phyloP scores from a whole-genome alignment of 2,888 invertebrate species.

The Syrphus vitripennis region DNA sequence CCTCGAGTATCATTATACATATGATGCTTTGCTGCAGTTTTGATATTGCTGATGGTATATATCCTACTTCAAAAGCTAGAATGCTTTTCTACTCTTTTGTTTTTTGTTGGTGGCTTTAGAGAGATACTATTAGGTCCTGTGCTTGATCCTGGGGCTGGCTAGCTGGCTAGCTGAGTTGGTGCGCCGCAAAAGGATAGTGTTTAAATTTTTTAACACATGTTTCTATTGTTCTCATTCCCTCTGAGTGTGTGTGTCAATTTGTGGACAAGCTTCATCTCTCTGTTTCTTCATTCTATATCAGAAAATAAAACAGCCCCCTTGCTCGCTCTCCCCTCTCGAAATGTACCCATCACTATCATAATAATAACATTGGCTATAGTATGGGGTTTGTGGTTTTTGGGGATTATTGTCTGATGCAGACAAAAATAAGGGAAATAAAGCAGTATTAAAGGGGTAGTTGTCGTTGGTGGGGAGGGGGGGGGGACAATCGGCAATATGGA shows the following conservation, averaged over 20 bases:
- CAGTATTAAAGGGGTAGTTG: not conserved
- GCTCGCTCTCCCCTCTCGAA: not conserved
- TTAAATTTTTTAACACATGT: constrained; percentile 71
- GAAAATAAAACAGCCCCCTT: not conserved
- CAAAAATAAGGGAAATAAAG: constrained; percentile 46
- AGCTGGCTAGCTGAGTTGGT: too few species aligned
- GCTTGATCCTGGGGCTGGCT: not conserved
- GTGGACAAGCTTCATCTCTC: constrained; percentile 69
- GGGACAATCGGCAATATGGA: not conserved
- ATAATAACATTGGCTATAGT: constrained; percentile 49
- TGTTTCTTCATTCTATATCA: constrained; percentile 30
- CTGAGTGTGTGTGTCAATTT: constrained; percentile 65
- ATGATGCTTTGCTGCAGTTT: constrained; percentile 37
- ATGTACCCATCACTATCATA: not conserved
- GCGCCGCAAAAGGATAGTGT: constrained; percentile 67
- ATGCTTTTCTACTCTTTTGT: constrained; percentile 17
- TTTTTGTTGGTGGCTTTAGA: not conserved
- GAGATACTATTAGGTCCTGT: constrained; percentile 34
- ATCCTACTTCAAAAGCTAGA: constrained; percentile 3
- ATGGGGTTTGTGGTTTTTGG: constrained; percentile 41
- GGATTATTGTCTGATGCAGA: constrained; percentile 67
- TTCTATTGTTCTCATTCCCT: constrained; percentile 52
- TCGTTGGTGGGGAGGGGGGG: not conserved
- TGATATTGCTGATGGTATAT: not conserved
- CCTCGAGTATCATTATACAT: constrained; percentile 42